These are phyloP conservation scores for Leptopilina boulardi DNA, from an alignment of 1,140 invertebrate genomes.

Conservation along the genomic window DNA sequence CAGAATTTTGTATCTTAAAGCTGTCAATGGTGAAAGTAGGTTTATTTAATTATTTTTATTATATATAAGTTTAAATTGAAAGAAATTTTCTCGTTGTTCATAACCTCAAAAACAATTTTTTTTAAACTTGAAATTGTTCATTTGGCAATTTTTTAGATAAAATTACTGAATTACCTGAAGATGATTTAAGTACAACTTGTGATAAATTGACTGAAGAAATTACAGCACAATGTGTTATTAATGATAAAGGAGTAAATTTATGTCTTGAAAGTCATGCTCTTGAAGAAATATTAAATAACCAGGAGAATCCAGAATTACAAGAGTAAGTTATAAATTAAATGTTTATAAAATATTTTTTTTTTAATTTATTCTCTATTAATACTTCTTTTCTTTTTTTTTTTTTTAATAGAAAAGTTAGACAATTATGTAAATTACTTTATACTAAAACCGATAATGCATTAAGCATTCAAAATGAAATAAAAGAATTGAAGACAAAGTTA, in stretches of 20 bases:
- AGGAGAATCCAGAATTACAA: slow-evolving; percentile 41
- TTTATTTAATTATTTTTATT: slow-evolving; percentile 24
- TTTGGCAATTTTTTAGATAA: slow-evolving; percentile 14
- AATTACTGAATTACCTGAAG: not conserved
- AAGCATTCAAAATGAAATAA: slow-evolving; percentile 42
- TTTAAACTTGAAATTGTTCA: not conserved
- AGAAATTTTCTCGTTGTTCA: not conserved
- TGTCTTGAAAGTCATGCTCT: slow-evolving; percentile 54
- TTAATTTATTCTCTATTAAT: slow-evolving; percentile 10
- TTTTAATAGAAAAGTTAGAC: slow-evolving; percentile 52
- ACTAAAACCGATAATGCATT: slow-evolving; percentile 53
- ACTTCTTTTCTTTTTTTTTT: slow-evolving; percentile 28
- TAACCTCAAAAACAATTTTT: not conserved
- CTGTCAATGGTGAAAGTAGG: slow-evolving; percentile 52
- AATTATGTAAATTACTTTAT: slow-evolving; percentile 52
- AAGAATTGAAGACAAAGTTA: slow-evolving; percentile 42
- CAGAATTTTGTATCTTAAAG: slow-evolving; percentile 52
- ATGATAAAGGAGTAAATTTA: slow-evolving; percentile 44
- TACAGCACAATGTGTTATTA: slow-evolving; percentile 51
- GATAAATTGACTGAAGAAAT: slow-evolving; percentile 45
- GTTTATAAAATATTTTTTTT: slow-evolving; percentile 4
- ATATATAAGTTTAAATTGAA: not conserved
- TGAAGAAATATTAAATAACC: slow-evolving; percentile 47
- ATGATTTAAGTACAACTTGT: slow-evolving; percentile 24
- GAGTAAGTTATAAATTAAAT: slow-evolving; percentile 47